Evolutionary conservation across 37 sponge, comb jelly and placozoan species (phyloP), one percentile per base, ranked within the genome.

Genomic region (Aphrocallistes beatrix): DNA sequence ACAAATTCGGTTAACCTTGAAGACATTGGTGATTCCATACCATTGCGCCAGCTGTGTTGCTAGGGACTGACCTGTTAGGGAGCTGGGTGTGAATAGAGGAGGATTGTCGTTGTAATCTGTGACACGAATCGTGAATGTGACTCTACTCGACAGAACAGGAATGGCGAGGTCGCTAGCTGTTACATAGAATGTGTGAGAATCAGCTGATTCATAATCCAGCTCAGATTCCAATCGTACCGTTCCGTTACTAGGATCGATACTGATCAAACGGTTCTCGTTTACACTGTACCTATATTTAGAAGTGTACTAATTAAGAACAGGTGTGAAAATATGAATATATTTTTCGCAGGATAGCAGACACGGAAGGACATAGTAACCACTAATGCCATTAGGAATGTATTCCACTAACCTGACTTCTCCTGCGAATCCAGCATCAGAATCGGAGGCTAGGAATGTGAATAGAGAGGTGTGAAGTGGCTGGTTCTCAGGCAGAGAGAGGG

Each of bases 101-200:
- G 0, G 16, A 38, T 81, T 38, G 37, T 86, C 86, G 36, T 86
- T 86, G 32, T 82, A 86, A 48, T 86, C 82, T 36, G 38, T 34
- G 3, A 86, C 81, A 34, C 37, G 32, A 16, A 86, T 39, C n/a
- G 0, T n/a, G 8, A 86, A 37, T 0, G 81, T 0, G 0, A 86
- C 82, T 39, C 37, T 42, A 6, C 37, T 34, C 17, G 36, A 36
- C 40, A 39, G 50, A 6, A n/a, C 47, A 13, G 86, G 86, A 19
- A 30, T 47, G 17, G 82, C 82, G 28, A 42, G 0, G 36, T 86
- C 86, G 25, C 37, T 38, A 21, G 82, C 86, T 17, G 45, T 9
- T 6, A 86, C 82, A 34, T 23, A 17, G 36, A 82, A 37, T 0
- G 3, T 23, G 19, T 37, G 23, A 30, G 17, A 0, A 13, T 81